Evolutionary conservation across 2,113 vertebrate genomes (phyloP).

Genomic region (Rhinolophus sinicus): DNA sequence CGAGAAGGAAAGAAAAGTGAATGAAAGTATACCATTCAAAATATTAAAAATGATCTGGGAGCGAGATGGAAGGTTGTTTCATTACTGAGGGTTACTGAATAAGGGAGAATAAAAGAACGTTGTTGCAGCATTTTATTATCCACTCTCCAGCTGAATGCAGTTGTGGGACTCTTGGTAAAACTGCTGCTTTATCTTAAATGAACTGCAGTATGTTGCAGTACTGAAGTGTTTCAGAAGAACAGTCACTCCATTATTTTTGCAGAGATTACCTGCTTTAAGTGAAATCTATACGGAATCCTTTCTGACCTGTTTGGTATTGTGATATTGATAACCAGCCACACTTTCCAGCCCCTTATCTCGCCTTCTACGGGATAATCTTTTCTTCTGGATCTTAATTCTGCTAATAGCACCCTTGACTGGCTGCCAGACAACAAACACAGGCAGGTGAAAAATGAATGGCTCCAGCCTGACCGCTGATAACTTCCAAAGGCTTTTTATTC

Average conservation of each 20-base stretch:
- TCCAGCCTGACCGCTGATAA: conserved; percentile 85
- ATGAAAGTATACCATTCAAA: conserved; percentile 61
- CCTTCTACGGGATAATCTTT: conserved; percentile 85
- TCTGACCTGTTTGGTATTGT: conserved; percentile 84
- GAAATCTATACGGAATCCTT: conserved; percentile 84
- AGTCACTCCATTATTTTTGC: conserved; percentile 85
- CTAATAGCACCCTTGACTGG: conserved; percentile 88
- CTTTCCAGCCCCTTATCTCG: conserved; percentile 86
- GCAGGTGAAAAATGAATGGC: conserved; percentile 87
- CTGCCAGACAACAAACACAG: conserved; percentile 87
- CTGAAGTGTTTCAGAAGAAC: conserved; percentile 82
- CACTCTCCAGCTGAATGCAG: conserved; percentile 38
- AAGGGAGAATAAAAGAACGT: conserved; percentile 26
- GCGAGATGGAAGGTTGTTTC: conserved; percentile 20
- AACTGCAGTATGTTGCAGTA: conserved; percentile 73
- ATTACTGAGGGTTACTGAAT: neutral
- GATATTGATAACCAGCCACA: conserved; percentile 86
- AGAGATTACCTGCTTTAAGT: conserved; percentile 85
- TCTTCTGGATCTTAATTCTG: conserved; percentile 87
- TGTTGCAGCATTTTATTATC: conserved; percentile 35
- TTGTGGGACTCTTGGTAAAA: conserved; percentile 49
- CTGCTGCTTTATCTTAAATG: conserved; percentile 79
- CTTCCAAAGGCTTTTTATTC: conserved; percentile 82
- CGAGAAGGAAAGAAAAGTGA: neutral
- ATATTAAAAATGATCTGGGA: conserved; percentile 58